phyloP scores from a whole-genome alignment of 2,888 invertebrate genomes.

The Acleris sparsana region DNA sequence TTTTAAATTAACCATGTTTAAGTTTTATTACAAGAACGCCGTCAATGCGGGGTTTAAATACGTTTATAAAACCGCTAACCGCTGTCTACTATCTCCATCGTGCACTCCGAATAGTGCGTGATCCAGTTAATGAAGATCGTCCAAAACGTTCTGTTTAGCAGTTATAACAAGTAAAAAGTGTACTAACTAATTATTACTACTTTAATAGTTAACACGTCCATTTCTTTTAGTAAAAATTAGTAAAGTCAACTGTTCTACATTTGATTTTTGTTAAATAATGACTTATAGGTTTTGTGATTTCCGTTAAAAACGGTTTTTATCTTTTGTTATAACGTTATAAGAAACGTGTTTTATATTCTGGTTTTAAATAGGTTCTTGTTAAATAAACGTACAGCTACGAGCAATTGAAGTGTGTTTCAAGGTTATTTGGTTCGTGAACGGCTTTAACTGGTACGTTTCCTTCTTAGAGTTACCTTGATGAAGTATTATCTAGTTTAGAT shows the following conservation, averaged over 20 bases:
- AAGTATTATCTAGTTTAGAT: constrained; percentile 36
- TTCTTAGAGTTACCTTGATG: constrained; percentile 35
- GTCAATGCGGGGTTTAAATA: neutral
- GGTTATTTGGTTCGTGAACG: constrained; percentile 35
- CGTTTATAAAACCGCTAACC: constrained; percentile 18
- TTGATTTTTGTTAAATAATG: too few relatives aligned
- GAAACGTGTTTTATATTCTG: neutral
- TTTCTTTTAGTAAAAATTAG: constrained; percentile 4
- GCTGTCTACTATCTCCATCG: constrained; percentile 6
- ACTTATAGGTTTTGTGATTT: too few relatives aligned
- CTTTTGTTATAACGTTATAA: too few relatives aligned
- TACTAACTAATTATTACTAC: constrained; percentile 57
- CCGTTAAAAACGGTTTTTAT: too few relatives aligned
- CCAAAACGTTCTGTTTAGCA: constrained; percentile 62
- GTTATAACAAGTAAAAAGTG: constrained; percentile 57
- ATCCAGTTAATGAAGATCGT: constrained; percentile 64
- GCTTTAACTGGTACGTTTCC: constrained; percentile 33
- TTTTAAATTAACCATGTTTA: too few relatives aligned
- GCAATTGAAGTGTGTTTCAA: constrained; percentile 31
- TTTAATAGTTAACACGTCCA: constrained; percentile 43
- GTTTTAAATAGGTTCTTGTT: neutral
- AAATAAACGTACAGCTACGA: constrained; percentile 5
- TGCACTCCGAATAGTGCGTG: constrained; percentile 50
- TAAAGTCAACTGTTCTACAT: neutral
- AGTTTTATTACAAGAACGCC: too few relatives aligned